A percentile compares a stretch with the other conserved stretches of the same genome.
Conservation (phyloP, 2,888 invertebrate species). For the Ornithoptera alexandrae region DNA sequence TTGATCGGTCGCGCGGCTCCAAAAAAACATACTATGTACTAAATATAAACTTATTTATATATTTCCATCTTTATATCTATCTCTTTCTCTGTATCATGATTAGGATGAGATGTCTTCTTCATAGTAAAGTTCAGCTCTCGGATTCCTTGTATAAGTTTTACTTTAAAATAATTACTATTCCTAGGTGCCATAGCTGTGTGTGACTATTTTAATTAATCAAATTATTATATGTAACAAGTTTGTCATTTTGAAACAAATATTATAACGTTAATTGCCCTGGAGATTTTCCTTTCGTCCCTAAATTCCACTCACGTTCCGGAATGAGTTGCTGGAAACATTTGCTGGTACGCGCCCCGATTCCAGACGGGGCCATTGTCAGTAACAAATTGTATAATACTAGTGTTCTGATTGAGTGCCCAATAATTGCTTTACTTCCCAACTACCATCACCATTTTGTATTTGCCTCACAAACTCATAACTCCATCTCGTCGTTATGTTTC, state of each 20-base stretch:
- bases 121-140: too few species aligned
- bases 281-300: slow-evolving; percentile 14
- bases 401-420: slow-evolving; percentile 1
- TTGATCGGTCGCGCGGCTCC: too few species aligned
- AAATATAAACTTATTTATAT: too few species aligned
- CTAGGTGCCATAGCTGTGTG: neutral
- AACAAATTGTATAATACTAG: slow-evolving; percentile 19
- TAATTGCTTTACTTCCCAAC: slow-evolving; percentile 9
- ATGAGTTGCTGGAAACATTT: slow-evolving; percentile 25
- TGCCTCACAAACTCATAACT: neutral
- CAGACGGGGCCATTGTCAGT: slow-evolving; percentile 24
- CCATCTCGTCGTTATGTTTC: too few species aligned
- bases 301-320: slow-evolving; percentile 23
- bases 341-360: slow-evolving; percentile 22
- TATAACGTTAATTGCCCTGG: slow-evolving; percentile 17
- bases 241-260: slow-evolving; percentile 6
- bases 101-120: too few species aligned
- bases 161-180: neutral
- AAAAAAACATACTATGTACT: too few species aligned
- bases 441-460: neutral
- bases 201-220: neutral
- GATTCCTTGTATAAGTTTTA: too few species aligned
- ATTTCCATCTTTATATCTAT: too few species aligned
- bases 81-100: too few species aligned
- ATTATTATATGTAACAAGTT: neutral